Percentiles rank a stretch among this genome's conserved stretches.
Conservation (phyloP, 2,888 invertebrate species). For the Aradus depressus region DNA sequence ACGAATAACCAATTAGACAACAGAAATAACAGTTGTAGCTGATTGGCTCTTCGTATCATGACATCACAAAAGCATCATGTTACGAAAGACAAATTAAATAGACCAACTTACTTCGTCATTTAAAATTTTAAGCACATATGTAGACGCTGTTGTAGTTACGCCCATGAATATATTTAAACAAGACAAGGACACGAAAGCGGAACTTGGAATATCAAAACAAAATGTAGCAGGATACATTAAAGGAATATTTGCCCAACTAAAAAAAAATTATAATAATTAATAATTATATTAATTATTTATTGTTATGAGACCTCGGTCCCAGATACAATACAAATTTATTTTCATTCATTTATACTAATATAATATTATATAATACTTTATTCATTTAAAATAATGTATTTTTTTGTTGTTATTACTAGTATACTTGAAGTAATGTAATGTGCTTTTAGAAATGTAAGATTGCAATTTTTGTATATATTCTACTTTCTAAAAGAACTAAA, state of each 20-base stretch:
- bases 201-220: conserved; percentile 60
- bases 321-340: background rate
- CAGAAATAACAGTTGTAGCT: background rate
- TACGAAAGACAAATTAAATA: no score
- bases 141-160: conserved; percentile 46
- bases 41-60: no score
- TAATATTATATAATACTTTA: conserved; percentile 2
- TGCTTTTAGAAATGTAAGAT: no score
- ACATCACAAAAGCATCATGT: no score
- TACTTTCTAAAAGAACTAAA: no score
- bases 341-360: background rate
- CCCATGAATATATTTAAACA: conserved; percentile 75
- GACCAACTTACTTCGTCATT: conserved; percentile 22
- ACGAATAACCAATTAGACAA: background rate
- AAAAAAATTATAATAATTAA: conserved; percentile 2
- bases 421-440: no score
- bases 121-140: conserved; percentile 32
- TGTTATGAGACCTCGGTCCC: background rate
- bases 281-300: conserved; percentile 18
- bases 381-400: conserved; percentile 10
- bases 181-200: conserved; percentile 72
- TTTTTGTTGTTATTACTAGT: no score
- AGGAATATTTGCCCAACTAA: conserved; percentile 33
- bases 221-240: conserved; percentile 56
- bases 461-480: no score